Percentiles rank a stretch among this genome's conserved stretches.
Conservation (phyloP, 1,140 invertebrate species). For the Drosophila kepulauana region DNA sequence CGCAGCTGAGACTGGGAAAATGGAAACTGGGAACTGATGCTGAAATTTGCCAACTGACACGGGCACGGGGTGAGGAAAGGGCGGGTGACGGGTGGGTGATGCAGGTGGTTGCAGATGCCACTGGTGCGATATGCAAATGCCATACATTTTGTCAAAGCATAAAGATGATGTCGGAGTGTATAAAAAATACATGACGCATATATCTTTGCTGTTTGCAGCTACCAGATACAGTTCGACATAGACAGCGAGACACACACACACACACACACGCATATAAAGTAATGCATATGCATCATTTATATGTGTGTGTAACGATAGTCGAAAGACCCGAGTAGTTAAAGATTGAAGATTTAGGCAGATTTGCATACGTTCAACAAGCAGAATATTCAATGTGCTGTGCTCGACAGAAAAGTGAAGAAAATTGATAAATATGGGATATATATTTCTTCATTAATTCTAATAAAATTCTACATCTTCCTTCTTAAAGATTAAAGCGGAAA, state of each 20-base stretch:
- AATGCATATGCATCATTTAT: conserved; percentile 76
- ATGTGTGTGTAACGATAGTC: conserved; percentile 18
- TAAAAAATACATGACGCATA: conserved; percentile 79
- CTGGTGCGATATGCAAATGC: conserved; percentile 72
- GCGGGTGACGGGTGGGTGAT: neutral
- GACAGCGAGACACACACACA: conserved; percentile 5
- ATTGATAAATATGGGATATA: neutral
- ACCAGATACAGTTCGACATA: conserved; percentile 46
- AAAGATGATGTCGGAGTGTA: conserved; percentile 77
- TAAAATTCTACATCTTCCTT: too few relatives aligned
- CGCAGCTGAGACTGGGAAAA: conserved; percentile 35
- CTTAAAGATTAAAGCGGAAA: neutral
- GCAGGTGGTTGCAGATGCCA: conserved; percentile 28
- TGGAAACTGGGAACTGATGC: conserved; percentile 30
- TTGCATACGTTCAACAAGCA: conserved; percentile 13
- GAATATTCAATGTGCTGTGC: conserved; percentile 16
- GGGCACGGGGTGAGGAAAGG: neutral
- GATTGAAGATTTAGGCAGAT: conserved; percentile 32
- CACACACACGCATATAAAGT: neutral
- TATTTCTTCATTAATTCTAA: too few relatives aligned
- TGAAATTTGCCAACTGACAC: conserved; percentile 18
- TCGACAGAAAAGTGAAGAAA: neutral
- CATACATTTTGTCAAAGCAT: conserved; percentile 81
- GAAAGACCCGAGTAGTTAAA: conserved; percentile 27
- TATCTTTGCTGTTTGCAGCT: conserved; percentile 42